Conservation (phyloP, 1,140 invertebrate genomes). For the Cyrtorhinus lividipennis region DNA sequence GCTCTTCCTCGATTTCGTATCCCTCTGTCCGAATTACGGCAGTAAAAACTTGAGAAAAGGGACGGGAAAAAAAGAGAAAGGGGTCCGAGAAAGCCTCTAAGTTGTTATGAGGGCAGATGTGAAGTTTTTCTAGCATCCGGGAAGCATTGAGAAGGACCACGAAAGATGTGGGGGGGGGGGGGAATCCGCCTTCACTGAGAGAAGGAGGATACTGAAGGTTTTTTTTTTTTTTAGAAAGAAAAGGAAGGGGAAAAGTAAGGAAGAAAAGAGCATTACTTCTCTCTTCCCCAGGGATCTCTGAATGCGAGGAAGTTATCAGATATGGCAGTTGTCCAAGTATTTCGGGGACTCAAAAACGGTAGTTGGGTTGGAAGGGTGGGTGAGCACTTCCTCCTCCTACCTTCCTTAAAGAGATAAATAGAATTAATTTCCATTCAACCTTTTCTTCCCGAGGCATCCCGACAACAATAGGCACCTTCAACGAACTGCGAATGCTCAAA, state of each 20-base stretch:
- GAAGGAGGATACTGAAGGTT: no score
- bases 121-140: neutral
- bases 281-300: neutral
- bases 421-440: neutral
- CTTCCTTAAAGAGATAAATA: neutral
- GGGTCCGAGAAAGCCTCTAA: neutral
- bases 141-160: no score
- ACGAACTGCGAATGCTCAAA: no score
- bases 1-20: neutral
- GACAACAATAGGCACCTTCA: no score
- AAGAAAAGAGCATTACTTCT: neutral
- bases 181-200: no score
- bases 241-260: neutral
- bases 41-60: neutral
- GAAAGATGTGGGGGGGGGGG: neutral
- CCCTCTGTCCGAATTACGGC: neutral
- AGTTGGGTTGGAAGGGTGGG: neutral
- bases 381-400: neutral
- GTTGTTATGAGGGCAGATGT: neutral
- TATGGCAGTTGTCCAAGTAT: neutral
- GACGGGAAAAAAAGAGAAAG: neutral
- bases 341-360: neutral
- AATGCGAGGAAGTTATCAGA: neutral
- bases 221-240: no score
- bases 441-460: neutral